Evolutionary conservation across 2,888 invertebrate genomes (phyloP), one percentile per base, ranked within the genome.

Genomic region (Dynastes maya): DNA sequence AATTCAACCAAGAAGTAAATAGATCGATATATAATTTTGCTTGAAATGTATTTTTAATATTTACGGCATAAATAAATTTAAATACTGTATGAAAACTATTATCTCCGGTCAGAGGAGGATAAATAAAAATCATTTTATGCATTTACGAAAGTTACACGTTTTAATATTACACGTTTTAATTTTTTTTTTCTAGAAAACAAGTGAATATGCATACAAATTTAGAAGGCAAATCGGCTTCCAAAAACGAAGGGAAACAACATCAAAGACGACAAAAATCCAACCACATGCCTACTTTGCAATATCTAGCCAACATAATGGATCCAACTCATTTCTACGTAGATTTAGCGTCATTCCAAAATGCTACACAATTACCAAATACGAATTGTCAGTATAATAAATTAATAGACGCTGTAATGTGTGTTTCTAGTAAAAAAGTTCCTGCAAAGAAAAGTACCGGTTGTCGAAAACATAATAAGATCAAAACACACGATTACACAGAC

Each of bases 401-500:
- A 63, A 82, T 85, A 68, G 84, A 85, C 71, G 85, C 86, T 11
- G 85, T 86, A 22, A 85, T 86, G 82, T 84, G 85, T 67, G 84
- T 85, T 49, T 83, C 85, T n/a, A 84, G 83, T 75, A 84, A 83
- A 76, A 83, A 82, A 81, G 80, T 82, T 32, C 76, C 80, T 2
- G 78, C 80, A 63, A 82, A 77, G 71, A 84, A 80, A 79, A 79
- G 29, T 63, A 81, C 81, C 63, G 81, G 80, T 55, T 83, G 82
- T 80, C 80, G 82, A 51, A 82, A 86, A 70, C 89, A 90, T 82
- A 87, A 88, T 80, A 85, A 89, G 80, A 89, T 89, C 37, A 86
- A 89, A 83, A 88, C 89, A 16, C 88, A 89, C 81, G 90, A 90
- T 80, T 82, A 88, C 51, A 83, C 85, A 53, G 85, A 85, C 79